A percentile compares a stretch with the other conserved stretches of the same genome.
Conservation (phyloP, 2,113 vertebrate species). For the Pelmatolapia mariae region DNA sequence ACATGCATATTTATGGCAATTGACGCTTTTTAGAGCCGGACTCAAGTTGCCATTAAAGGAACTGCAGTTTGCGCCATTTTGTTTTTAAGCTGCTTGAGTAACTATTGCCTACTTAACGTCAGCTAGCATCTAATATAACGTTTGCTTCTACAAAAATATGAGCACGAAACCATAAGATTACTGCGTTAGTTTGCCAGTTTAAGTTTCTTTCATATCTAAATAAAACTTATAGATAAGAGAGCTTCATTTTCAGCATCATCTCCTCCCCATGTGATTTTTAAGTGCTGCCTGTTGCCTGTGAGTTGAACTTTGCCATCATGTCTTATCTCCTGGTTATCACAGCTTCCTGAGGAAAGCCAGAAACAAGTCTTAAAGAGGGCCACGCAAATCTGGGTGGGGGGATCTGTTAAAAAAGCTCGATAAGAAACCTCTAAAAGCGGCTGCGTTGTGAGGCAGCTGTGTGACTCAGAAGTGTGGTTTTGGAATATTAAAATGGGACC, state of each 20-base stretch:
- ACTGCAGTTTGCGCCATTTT: neutral
- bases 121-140: neutral
- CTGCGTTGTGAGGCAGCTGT: neutral
- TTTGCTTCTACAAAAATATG: neutral
- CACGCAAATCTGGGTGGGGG: neutral
- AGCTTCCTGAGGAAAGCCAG: conserved; percentile 20
- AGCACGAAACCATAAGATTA: neutral
- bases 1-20: neutral
- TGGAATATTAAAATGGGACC: conserved; percentile 29
- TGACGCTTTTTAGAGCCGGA: neutral
- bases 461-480: neutral
- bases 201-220: neutral
- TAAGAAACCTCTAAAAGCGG: neutral
- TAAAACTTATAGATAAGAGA: neutral
- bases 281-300: neutral
- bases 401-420: neutral
- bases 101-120: neutral
- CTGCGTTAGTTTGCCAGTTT: neutral
- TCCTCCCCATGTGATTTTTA: neutral
- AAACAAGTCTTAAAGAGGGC: neutral
- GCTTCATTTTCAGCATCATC: neutral
- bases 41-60: neutral
- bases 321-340: conserved; percentile 19
- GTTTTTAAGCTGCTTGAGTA: neutral
- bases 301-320: neutral